Conservation (phyloP, 2,797 vertebrate genomes). For the Sitta carolinensis region DNA sequence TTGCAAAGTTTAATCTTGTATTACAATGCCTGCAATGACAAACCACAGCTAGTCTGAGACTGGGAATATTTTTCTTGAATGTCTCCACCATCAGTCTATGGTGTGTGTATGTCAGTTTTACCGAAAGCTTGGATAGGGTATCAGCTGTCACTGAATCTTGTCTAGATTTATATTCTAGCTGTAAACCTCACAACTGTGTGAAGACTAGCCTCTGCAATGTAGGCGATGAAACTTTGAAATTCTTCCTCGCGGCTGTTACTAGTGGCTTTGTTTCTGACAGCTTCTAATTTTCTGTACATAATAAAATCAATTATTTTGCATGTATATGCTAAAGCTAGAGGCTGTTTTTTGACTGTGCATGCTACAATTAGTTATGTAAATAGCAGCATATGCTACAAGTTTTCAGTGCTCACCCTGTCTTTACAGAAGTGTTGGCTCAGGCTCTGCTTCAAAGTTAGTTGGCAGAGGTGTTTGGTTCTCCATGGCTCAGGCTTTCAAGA, state of each 20-base stretch:
- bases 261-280: slow-evolving; percentile 66
- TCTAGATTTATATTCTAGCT: slow-evolving; percentile 51
- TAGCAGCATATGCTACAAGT: slow-evolving; percentile 70
- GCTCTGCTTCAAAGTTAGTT: slow-evolving; percentile 53
- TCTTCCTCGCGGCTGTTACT: slow-evolving; percentile 37
- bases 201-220: slow-evolving; percentile 43
- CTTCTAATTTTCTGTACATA: slow-evolving; percentile 66
- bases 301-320: slow-evolving; percentile 66
- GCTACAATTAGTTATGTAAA: slow-evolving; percentile 71
- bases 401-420: slow-evolving; percentile 61
- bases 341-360: slow-evolving; percentile 69
- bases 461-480: slow-evolving; percentile 58
- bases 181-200: slow-evolving; percentile 34
- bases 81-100: not conserved
- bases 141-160: slow-evolving; percentile 46
- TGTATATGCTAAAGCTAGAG: slow-evolving; percentile 66
- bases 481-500: slow-evolving; percentile 34
- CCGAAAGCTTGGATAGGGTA: slow-evolving; percentile 20
- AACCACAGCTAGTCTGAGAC: not conserved
- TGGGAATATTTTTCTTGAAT: slow-evolving; percentile 19
- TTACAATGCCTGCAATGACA: not conserved
- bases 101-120: slow-evolving; percentile 43
- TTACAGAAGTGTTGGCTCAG: slow-evolving; percentile 61
- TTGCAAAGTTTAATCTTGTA: not conserved
- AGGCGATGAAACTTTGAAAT: slow-evolving; percentile 23